Base-by-base conservation (phyloP, 2,888 invertebrate species). In the Dynastes grantii region DNA sequence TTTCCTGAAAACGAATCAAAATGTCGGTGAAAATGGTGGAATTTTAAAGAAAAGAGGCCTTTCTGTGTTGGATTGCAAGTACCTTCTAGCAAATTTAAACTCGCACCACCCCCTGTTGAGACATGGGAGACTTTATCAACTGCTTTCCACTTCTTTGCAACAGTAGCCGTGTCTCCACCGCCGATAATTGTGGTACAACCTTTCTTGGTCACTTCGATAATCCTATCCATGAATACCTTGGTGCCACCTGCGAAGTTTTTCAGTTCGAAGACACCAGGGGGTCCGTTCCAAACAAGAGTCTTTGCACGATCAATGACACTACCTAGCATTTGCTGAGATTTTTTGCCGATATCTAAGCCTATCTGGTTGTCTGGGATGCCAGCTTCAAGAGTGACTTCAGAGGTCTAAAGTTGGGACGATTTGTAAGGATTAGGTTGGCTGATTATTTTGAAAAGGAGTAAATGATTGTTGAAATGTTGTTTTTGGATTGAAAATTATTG, bases 221-320 rank as follows among this genome's bases (percentile, higher is more conserved):
- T 98, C 76, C 94, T 95, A 85, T 99, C 97, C 98, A 99, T 98
- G 55, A 99, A 89, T 22, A 93, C 91, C 86, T 96, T 95, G 40
- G 99, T 98, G 81, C 99, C 99, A 67, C 93, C 93, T 2, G 95
- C 93, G 88, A 99, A 99, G 88, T 96, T 97, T 58, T 95, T 95
- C 87, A 96, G 98, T 90, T 99, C 99, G 88, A 99, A 99, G 11
- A 99, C 99, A 77, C 99, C 99, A 76, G 97, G 95, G 0, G 99
- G 99, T 9, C 99, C 99, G 89, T 99, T 99, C 99, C 99, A 99
- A 1, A 99, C 98, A 86, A 99, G 97, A 2, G 97, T 95, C 90
- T 98, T 99, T 45, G 99, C 96, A 81, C 96, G 92, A 0, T 92
- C 91, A 82, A 99, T 94, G 11, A 96, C 96, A 65, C 94, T 95